phyloP scores from a whole-genome alignment of 2,888 invertebrate species.

The Ornithoptera priamus region DNA sequence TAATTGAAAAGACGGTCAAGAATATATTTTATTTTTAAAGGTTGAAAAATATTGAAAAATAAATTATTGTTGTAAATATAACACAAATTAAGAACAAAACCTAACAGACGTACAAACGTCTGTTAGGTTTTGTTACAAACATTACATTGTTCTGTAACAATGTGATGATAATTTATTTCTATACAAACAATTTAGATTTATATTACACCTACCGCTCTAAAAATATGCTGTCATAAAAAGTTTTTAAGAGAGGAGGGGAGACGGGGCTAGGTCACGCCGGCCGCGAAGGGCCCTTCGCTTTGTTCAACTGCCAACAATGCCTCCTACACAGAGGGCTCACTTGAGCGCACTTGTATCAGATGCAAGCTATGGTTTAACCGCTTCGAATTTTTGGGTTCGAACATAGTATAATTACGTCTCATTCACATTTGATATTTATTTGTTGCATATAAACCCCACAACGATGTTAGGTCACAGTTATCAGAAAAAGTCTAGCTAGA shows the following conservation, averaged over 20 bases:
- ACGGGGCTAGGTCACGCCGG: constrained; percentile 64
- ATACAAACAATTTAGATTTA: constrained; percentile 60
- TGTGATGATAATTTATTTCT: constrained; percentile 38
- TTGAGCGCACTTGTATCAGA: constrained; percentile 70
- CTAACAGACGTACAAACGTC: not conserved
- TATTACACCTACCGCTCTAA: constrained; percentile 55
- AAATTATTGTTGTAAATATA: too few species aligned
- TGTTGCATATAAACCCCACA: constrained; percentile 38
- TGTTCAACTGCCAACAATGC: constrained; percentile 76
- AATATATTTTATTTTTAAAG: constrained; percentile 12
- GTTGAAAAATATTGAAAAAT: not conserved
- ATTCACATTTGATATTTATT: constrained; percentile 67
- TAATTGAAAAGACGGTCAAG: constrained; percentile 26
- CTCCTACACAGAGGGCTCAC: constrained; percentile 55
- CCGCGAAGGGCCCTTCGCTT: constrained; percentile 70
- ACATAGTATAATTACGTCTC: constrained; percentile 63
- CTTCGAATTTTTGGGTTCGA: constrained; percentile 43
- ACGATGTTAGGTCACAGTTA: too few species aligned
- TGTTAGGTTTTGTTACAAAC: not conserved
- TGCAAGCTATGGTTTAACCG: constrained; percentile 72
- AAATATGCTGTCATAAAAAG: constrained; percentile 75
- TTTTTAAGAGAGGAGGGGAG: constrained; percentile 50
- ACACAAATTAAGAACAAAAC: not conserved
- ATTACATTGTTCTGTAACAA: not conserved
- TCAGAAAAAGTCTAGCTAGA: too few species aligned